A percentile compares a stretch with the other conserved stretches of the same genome.
Conservation (phyloP, 2,888 invertebrate species). For the Eumacrocentrus americanus region DNA sequence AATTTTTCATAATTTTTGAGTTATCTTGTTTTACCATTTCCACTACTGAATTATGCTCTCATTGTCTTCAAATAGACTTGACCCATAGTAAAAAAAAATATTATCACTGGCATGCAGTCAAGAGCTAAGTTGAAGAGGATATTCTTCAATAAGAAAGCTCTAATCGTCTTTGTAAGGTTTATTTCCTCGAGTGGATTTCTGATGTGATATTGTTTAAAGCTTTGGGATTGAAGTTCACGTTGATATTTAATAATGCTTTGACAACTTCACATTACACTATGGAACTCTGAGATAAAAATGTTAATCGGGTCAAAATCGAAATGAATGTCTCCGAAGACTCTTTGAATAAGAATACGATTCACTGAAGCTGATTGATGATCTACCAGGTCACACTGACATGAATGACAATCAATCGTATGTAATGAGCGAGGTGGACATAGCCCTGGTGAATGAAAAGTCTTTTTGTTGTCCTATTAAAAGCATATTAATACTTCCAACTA, state of each 20-base stretch:
- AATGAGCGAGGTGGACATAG: not conserved
- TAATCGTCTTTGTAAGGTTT: no score
- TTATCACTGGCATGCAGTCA: no score
- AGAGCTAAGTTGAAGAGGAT: not conserved
- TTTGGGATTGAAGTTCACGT: not conserved
- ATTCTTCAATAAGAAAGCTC: not conserved
- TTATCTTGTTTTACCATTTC: no score
- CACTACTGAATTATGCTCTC: no score
- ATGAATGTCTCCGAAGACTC: not conserved
- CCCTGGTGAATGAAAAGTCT: not conserved
- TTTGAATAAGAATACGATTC: constrained; percentile 4
- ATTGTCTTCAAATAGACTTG: no score
- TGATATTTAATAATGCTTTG: not conserved
- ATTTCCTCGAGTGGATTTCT: no score
- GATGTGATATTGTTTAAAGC: not conserved
- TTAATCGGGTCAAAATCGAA: constrained; percentile 15
- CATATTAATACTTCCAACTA: not conserved
- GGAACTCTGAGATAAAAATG: not conserved
- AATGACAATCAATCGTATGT: constrained; percentile 15
- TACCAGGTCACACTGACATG: no score
- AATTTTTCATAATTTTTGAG: no score
- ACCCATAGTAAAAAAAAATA: no score
- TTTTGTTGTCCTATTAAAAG: not conserved
- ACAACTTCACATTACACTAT: not conserved
- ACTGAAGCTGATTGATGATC: not conserved